phyloP scores from a whole-genome alignment of 1,140 invertebrate genomes.

The Calosoma granatense region DNA sequence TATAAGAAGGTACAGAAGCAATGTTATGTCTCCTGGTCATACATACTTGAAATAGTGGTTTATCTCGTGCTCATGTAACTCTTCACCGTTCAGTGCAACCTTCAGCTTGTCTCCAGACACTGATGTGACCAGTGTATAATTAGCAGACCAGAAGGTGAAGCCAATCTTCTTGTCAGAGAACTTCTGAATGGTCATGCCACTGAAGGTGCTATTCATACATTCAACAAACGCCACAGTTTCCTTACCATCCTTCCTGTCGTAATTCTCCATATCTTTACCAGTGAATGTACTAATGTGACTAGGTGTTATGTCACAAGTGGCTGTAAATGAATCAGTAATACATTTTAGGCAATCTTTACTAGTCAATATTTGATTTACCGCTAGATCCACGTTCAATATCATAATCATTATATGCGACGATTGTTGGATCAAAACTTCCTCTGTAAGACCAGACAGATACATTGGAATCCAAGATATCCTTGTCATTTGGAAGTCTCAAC shows the following conservation, averaged over 20 bases:
- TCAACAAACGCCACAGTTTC: not conserved
- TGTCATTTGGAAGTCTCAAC: too few relatives aligned
- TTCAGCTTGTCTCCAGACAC: not conserved
- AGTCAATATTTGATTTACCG: too few relatives aligned
- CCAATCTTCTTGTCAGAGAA: not conserved
- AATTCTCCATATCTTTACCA: not conserved
- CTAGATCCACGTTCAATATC: too few relatives aligned
- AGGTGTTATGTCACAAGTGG: not conserved
- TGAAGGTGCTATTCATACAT: not conserved
- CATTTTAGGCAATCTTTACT: not conserved
- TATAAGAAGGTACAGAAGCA: too few relatives aligned
- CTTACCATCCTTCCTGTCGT: not conserved
- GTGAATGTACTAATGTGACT: not conserved
- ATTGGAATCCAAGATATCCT: too few relatives aligned
- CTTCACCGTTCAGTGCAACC: not conserved
- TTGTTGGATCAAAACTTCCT: too few relatives aligned
- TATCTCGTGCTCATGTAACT: not conserved
- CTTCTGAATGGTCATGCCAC: not conserved
- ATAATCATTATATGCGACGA: not conserved
- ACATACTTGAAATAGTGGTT: too few relatives aligned
- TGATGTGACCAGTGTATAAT: not conserved
- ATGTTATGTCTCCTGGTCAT: too few relatives aligned
- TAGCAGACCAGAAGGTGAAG: not conserved
- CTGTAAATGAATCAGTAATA: too few relatives aligned
- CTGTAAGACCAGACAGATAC: too few relatives aligned